phyloP scores from a whole-genome alignment of 2,797 vertebrate genomes.

The Lophotriccus pileatus region DNA sequence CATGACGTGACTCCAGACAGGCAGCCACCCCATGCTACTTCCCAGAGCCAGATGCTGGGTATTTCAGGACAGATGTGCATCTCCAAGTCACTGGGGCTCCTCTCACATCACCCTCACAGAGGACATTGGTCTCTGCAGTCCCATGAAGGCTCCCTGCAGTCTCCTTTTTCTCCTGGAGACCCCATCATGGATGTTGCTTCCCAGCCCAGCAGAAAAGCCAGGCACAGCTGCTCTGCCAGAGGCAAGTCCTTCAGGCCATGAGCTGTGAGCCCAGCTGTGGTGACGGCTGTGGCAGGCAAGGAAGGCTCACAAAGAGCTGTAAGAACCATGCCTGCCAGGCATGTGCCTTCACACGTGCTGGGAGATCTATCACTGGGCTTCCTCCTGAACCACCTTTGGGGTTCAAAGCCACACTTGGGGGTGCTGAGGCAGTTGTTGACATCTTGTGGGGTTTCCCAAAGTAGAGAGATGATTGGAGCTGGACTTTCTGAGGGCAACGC shows the following conservation, averaged over 20 bases:
- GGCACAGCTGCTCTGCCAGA: neutral
- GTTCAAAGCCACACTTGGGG: neutral
- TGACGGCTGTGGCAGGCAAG: accelerated
- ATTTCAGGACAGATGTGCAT: neutral
- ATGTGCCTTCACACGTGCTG: accelerated
- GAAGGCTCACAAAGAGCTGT: neutral
- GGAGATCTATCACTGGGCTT: neutral
- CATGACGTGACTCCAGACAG: accelerated
- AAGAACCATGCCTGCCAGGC: accelerated
- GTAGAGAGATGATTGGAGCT: slow-evolving; percentile 34
- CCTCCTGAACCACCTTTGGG: neutral
- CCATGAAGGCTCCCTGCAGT: neutral
- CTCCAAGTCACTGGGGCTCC: accelerated
- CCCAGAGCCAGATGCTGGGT: neutral
- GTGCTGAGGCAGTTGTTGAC: slow-evolving; percentile 3
- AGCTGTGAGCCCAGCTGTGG: neutral
- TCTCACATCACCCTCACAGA: neutral
- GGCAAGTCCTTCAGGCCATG: neutral
- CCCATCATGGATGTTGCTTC: accelerated
- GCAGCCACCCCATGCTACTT: accelerated
- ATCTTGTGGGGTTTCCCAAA: slow-evolving; percentile 13
- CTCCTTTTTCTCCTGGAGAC: neutral
- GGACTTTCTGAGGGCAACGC: slow-evolving; percentile 13
- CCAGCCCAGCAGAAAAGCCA: neutral
- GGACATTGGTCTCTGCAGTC: accelerated